Evolutionary conservation across 2,888 invertebrate species (phyloP), one percentile per base, ranked within the genome.

Genomic region (Aphidius colemani): DNA sequence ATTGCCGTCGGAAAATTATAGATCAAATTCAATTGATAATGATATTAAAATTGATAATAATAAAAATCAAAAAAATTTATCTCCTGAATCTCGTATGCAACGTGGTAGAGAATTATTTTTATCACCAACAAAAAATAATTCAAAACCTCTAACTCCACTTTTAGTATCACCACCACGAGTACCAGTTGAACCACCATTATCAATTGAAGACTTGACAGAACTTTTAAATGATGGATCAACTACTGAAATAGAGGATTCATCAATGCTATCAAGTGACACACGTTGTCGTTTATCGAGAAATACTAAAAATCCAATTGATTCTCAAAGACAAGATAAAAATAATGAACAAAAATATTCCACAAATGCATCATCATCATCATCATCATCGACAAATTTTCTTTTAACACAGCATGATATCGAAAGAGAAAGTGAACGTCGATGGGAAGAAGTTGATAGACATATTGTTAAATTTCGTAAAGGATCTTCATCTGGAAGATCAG

Each of bases 201-300:
- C 81, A 2, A 74, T 73, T 46, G 80, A 79, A 57, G 82, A 83
- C 60, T 44, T 83, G 30, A 78, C 78, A 1, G 79, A 79, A 50
- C 68, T 79, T 9, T 63, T 82, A 67, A 69, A 78, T 64, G 74
- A 86, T 74, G 80, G 84, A 74, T 71, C 13, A 18, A 18, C 84
- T 81, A 69, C 66, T 18, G 64, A 68, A 8, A 69, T 67, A 51
- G 69, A 72, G 30, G 53, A 63, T 10, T 0, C 30, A 30, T 30
- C 30, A 30, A 5, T 30, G 5, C 5, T 30, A 30, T 5, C 30
- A 30, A 30, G 5, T 30, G 30, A 30, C 5, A 30, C 1, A 5
- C 30, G 30, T 30, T 30, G 30, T 30, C 30, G 5, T 30, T 30
- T 30, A 30, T 30, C 6, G 9, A n/a, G 11, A 65, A 49, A 49